Conservation (phyloP, 2,113 vertebrate genomes). For the Phocoena sinus region DNA sequence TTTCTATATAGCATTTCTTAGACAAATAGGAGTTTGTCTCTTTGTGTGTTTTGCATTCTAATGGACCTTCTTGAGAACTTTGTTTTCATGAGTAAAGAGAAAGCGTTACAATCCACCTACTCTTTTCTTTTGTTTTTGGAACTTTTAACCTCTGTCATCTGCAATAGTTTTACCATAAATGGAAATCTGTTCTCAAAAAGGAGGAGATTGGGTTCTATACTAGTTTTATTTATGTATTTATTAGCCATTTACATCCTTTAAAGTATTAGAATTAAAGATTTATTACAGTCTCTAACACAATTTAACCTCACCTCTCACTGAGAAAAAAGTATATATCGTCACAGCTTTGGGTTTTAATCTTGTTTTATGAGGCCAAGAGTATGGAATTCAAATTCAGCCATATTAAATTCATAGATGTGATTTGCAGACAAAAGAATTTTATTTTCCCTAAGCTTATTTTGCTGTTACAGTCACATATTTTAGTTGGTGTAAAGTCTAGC, state of each 20-base stretch:
- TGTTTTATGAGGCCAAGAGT: not conserved
- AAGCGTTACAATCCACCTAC: not conserved
- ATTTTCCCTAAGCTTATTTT: not conserved
- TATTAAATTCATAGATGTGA: not conserved
- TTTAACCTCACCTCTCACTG: not conserved
- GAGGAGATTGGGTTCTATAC: not conserved
- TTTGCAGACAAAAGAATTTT: slow-evolving; percentile 5
- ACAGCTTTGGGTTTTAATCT: not conserved
- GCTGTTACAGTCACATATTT: not conserved
- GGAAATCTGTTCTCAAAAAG: not conserved
- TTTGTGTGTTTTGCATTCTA: not conserved
- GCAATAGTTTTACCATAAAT: not conserved
- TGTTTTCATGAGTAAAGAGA: not conserved
- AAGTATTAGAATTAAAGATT: not conserved
- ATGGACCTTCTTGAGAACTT: not conserved
- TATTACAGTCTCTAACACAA: not conserved
- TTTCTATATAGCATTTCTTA: not conserved
- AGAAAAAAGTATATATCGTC: not conserved
- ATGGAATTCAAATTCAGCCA: not conserved
- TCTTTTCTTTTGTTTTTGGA: not conserved
- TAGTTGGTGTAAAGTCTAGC: not conserved
- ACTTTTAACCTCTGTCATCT: not conserved
- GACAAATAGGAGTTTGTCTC: not conserved
- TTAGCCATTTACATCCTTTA: not conserved
- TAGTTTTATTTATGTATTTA: not conserved